Percentiles rank a stretch among this genome's conserved stretches.
phyloP scores from a whole-genome alignment of 1,140 invertebrate species.

The Heliconius hewitsoni region DNA sequence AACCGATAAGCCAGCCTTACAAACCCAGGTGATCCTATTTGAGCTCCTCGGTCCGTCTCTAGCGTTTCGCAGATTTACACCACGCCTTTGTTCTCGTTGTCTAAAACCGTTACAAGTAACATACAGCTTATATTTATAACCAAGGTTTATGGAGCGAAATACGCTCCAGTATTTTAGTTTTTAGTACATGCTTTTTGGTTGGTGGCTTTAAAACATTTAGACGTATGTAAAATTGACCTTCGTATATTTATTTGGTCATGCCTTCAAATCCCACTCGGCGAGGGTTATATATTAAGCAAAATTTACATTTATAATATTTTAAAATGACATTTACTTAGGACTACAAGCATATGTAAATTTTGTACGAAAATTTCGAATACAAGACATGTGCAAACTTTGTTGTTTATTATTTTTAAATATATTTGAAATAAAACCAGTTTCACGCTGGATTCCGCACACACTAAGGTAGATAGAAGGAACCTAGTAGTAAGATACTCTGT shows the following conservation, averaged over 20 bases:
- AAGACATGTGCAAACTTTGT: neutral
- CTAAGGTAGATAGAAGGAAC: no score
- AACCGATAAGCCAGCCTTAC: constrained; percentile 38
- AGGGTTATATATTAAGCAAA: neutral
- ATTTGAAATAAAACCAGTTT: no score
- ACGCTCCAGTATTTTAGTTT: neutral
- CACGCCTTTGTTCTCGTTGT: constrained; percentile 32
- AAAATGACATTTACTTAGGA: neutral
- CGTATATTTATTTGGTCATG: no score
- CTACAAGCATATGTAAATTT: neutral
- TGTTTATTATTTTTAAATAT: no score
- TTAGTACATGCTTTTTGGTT: neutral
- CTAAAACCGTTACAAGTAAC: constrained; percentile 36
- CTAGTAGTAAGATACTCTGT: no score
- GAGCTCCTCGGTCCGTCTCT: constrained; percentile 36
- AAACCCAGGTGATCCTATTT: constrained; percentile 39
- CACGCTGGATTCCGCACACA: no score
- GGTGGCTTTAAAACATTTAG: neutral
- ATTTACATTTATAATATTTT: neutral
- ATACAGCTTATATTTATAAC: constrained; percentile 32
- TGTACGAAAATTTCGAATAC: neutral
- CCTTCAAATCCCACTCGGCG: neutral
- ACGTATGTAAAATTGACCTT: no score
- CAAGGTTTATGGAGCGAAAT: constrained; percentile 22
- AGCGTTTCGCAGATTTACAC: constrained; percentile 41